Conservation (phyloP, 2,888 invertebrate genomes). For the Sarcophaga carnaria region DNA sequence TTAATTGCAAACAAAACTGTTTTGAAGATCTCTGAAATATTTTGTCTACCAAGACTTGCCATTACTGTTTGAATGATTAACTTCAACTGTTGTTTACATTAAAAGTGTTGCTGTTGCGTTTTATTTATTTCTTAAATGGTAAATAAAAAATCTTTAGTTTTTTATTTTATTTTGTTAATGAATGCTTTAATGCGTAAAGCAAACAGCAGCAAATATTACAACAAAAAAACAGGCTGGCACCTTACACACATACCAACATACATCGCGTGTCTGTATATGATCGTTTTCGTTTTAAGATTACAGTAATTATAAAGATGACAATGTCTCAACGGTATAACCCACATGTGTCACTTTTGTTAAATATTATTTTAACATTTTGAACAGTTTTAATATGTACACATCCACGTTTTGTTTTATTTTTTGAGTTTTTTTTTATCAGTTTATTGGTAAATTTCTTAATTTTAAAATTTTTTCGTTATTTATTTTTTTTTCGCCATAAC, state of each 20-base stretch:
- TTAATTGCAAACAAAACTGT: too few species aligned
- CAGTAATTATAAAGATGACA: conserved; percentile 23
- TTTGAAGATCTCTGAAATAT: too few species aligned
- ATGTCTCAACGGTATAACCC: conserved; percentile 58
- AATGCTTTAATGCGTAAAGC: background rate
- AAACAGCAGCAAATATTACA: background rate
- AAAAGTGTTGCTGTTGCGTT: background rate
- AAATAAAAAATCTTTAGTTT: background rate
- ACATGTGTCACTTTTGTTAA: conserved; percentile 61
- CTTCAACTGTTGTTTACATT: background rate
- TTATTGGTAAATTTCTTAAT: conserved; percentile 46
- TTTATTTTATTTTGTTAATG: background rate
- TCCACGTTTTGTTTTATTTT: background rate
- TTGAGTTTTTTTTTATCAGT: background rate
- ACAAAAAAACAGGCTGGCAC: background rate
- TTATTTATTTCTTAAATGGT: background rate
- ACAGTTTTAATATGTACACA: background rate
- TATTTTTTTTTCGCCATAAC: background rate
- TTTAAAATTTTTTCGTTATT: conserved; percentile 8
- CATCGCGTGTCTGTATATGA: background rate
- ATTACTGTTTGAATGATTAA: background rate
- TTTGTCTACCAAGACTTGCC: too few species aligned
- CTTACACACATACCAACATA: background rate
- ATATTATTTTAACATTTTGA: conserved; percentile 51
- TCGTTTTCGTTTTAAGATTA: background rate